Percentiles rank a stretch among this genome's conserved stretches.
These are phyloP conservation scores for Sepioteuthis lessoniana DNA, from an alignment of 2,888 invertebrate species.

Conservation along the genomic window DNA sequence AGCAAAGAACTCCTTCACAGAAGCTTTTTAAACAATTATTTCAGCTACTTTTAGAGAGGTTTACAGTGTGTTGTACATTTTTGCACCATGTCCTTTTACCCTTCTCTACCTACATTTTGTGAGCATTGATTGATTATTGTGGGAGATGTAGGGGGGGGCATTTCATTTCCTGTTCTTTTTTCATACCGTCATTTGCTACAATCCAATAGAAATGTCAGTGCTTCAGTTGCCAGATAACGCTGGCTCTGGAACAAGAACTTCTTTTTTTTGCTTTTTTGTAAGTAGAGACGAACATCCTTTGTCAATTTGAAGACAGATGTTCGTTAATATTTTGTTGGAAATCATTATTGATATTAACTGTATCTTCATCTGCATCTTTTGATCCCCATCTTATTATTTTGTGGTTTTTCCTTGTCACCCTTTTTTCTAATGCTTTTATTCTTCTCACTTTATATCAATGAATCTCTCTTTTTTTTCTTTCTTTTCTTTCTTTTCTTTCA, in stretches of 20 bases:
- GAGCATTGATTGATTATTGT: not conserved
- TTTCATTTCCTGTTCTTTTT: conserved; percentile 33
- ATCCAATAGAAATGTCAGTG: not conserved
- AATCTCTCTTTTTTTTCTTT: not conserved
- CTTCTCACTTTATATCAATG: no score
- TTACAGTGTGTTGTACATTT: no score
- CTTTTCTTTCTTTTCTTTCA: not conserved
- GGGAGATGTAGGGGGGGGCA: not conserved
- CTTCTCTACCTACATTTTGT: not conserved
- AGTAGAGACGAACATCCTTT: not conserved
- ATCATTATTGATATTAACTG: not conserved
- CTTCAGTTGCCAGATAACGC: not conserved
- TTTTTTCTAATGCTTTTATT: no score
- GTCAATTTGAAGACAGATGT: conserved; percentile 6
- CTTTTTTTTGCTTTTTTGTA: not conserved
- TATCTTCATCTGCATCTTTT: not conserved
- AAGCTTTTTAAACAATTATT: no score
- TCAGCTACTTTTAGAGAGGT: no score
- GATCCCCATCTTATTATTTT: no score
- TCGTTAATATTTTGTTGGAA: not conserved
- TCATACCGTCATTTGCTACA: not conserved
- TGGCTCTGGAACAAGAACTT: not conserved
- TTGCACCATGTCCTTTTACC: not conserved
- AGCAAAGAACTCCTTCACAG: no score
- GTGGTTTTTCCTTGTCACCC: no score